Evolutionary conservation across 2,888 invertebrate species (phyloP), one percentile per base, ranked within the genome.

Genomic region (Drosophila rellima): DNA sequence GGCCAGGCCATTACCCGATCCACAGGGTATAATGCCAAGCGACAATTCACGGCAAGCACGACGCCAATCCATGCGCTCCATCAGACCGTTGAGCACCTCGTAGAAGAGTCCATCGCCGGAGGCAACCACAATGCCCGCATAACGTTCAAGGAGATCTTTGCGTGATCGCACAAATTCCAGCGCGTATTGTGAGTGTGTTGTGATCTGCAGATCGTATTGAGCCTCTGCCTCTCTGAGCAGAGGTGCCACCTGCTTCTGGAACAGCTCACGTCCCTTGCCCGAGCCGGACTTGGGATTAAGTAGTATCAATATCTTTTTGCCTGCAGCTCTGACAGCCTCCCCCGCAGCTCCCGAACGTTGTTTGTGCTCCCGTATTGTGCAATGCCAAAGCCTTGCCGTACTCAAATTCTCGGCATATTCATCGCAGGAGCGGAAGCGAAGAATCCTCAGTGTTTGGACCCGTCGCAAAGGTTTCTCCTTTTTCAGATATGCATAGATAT

Each of bases 1-100:
- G 50, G 98, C 98, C 47, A 99, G 93, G 1, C 99, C 99, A 93
- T 99, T 99, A 15, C 99, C 99, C 3, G 98, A 98, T 31, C 99
- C 99, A 85, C 98, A 98, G 0, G 99, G 99, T 89, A 99, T 94
- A 59, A 98, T 95, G 11, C 97, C 98, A 3, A 99, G 92, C 0
- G 98, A 97, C 47, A 97, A 94, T 82, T 95, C 95, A n/a, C 95
- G 94, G 15, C 96, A 90, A 0, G 96, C 96, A 69, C 94, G 94
- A 74, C 96, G 94, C 97, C 98, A 98, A 92, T 99, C 99, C 73
- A 95, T 93, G 50, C 99, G 94, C 89, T 96, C 96, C 92, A 98
- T 96, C 85, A 99, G 93, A n/a, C 99, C 99, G 92, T 99, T 99
- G 73, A 97, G 93, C 15, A 96, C 94, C 93, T 97, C 97, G 88